phyloP scores from a whole-genome alignment of 2,797 vertebrate species.

The Pseudotriccus pelzelni region DNA sequence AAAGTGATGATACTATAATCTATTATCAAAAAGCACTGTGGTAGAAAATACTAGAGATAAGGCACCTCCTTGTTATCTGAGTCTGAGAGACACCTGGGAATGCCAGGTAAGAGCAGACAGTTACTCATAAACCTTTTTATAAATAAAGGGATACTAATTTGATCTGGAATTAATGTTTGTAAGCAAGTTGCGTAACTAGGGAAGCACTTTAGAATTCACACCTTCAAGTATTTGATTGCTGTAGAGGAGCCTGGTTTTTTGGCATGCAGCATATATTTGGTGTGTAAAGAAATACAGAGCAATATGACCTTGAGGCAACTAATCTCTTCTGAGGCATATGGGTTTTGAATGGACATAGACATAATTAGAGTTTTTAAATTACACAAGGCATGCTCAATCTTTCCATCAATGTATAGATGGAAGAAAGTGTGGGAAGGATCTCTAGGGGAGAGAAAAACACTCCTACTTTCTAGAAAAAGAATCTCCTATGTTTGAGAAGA shows the following conservation, averaged over 20 bases:
- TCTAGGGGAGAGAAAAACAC: background rate
- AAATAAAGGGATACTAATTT: conserved; percentile 38
- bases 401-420: background rate
- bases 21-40: background rate
- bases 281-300: background rate
- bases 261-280: background rate
- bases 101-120: background rate
- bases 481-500: background rate
- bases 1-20: background rate
- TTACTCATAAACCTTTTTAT: background rate
- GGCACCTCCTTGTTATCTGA: conserved; percentile 36
- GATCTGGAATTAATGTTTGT: conserved; percentile 45
- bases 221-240: conserved; percentile 1
- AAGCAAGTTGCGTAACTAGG: conserved; percentile 21
- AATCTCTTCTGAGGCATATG: background rate
- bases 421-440: background rate
- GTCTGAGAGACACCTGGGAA: conserved; percentile 14
- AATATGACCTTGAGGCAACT: conserved; percentile 43
- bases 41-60: conserved; percentile 9
- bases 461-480: background rate
- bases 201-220: conserved; percentile 23
- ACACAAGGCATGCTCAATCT: background rate
- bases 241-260: background rate
- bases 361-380: conserved; percentile 14
- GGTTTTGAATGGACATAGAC: background rate